Evolutionary conservation across 2,797 vertebrate genomes (phyloP).

Genomic region (Chaetodon trifasciatus): DNA sequence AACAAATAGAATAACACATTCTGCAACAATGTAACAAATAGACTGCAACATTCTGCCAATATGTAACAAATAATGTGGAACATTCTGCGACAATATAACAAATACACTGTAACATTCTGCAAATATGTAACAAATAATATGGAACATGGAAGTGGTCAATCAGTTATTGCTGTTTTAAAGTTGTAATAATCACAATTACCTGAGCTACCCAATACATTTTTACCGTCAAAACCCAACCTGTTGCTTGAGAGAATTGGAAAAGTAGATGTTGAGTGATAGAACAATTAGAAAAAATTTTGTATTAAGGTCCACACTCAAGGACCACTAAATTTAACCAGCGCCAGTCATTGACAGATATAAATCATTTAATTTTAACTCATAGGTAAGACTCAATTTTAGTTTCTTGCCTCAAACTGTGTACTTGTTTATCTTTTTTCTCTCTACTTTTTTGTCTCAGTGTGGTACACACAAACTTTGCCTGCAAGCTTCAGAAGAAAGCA

Average conservation of each 20-base stretch:
- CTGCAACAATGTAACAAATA: too few species aligned
- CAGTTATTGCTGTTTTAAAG: background rate
- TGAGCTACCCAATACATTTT: background rate
- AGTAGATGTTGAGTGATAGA: background rate
- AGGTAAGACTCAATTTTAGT: background rate
- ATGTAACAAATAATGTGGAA: too few species aligned
- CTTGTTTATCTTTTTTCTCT: conserved; percentile 7
- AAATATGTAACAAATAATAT: too few species aligned
- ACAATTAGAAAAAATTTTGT: background rate
- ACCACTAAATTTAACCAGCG: background rate
- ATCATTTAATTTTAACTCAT: background rate
- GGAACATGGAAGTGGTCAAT: background rate
- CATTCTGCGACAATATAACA: too few species aligned
- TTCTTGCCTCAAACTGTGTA: background rate
- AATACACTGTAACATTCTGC: too few species aligned
- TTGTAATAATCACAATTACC: background rate
- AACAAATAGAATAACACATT: too few species aligned
- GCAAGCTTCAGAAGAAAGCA: conserved; percentile 45
- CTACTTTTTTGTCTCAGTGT: conserved; percentile 13
- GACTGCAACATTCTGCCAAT: too few species aligned
- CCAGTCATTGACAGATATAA: background rate
- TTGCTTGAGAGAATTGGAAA: background rate
- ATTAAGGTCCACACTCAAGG: too few species aligned
- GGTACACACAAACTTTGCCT: conserved; percentile 35
- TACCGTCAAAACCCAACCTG: background rate